These are phyloP conservation scores for Meloe dianella DNA, from an alignment of 2,888 invertebrate genomes.

Conservation along the genomic window DNA sequence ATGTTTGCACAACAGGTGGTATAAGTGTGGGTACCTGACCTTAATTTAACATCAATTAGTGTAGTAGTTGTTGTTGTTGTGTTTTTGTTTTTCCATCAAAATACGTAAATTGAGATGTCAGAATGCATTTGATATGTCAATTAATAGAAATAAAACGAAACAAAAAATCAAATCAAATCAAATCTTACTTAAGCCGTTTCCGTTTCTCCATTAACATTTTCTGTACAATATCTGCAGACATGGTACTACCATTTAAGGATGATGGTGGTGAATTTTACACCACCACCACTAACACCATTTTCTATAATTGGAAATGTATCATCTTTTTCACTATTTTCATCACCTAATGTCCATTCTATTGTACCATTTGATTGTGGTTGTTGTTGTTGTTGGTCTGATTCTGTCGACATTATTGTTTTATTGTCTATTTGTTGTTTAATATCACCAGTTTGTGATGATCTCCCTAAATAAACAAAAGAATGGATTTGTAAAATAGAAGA, in stretches of 20 bases:
- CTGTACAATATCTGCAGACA: constrained; percentile 44
- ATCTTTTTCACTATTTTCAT: constrained; percentile 51
- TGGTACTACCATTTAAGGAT: constrained; percentile 43
- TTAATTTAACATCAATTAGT: neutral
- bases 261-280: constrained; percentile 51
- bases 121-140: too few relatives aligned
- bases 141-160: too few relatives aligned
- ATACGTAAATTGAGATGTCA: neutral
- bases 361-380: constrained; percentile 16
- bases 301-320: constrained; percentile 61
- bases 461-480: neutral
- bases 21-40: constrained; percentile 19
- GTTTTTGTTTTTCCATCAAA: too few relatives aligned
- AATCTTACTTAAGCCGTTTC: constrained; percentile 54
- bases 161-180: neutral
- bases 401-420: neutral
- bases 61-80: neutral
- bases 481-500: neutral
- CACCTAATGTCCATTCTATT: constrained; percentile 49
- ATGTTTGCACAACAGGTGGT: constrained; percentile 23
- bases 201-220: constrained; percentile 51
- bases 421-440: neutral
- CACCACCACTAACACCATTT: constrained; percentile 43
- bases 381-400: neutral
- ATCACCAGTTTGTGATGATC: neutral